phyloP scores from a whole-genome alignment of 2,797 vertebrate genomes.

The Sebastes trivittatus region DNA sequence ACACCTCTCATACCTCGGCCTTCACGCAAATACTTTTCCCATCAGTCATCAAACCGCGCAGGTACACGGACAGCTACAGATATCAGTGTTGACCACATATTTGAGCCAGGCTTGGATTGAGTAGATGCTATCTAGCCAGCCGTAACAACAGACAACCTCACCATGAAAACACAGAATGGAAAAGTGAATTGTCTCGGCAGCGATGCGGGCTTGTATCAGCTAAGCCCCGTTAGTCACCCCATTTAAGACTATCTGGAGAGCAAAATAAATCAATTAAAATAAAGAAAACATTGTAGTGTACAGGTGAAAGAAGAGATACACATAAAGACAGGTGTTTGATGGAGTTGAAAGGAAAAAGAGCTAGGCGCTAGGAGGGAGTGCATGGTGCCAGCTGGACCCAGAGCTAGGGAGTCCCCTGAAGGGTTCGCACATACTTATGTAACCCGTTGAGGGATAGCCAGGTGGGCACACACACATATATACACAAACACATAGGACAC shows the following conservation, averaged over 20 bases:
- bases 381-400: slow-evolving; percentile 59
- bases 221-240: slow-evolving; percentile 55
- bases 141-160: slow-evolving; percentile 54
- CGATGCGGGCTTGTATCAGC: slow-evolving; percentile 19
- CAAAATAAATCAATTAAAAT: slow-evolving; percentile 64
- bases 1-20: slow-evolving; percentile 48
- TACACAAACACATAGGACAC: slow-evolving; percentile 16
- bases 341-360: slow-evolving; percentile 47
- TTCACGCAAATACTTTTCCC: slow-evolving; percentile 63
- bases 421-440: slow-evolving; percentile 61
- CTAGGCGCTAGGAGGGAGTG: slow-evolving; percentile 1
- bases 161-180: slow-evolving; percentile 56
- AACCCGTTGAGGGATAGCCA: slow-evolving; percentile 63
- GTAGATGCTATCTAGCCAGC: slow-evolving; percentile 44
- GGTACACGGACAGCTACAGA: slow-evolving; percentile 30
- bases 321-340: slow-evolving; percentile 49
- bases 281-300: slow-evolving; percentile 17
- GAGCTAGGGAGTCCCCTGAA: slow-evolving; percentile 56
- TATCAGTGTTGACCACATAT: slow-evolving; percentile 45
- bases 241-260: slow-evolving; percentile 47
- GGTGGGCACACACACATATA: slow-evolving; percentile 41
- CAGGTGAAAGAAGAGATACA: slow-evolving; percentile 35
- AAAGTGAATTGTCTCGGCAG: slow-evolving; percentile 46
- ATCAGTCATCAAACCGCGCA: slow-evolving; percentile 57
- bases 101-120: slow-evolving; percentile 31